phyloP scores from a whole-genome alignment of 2,888 invertebrate species.

The Monoplex corrugatus region DNA sequence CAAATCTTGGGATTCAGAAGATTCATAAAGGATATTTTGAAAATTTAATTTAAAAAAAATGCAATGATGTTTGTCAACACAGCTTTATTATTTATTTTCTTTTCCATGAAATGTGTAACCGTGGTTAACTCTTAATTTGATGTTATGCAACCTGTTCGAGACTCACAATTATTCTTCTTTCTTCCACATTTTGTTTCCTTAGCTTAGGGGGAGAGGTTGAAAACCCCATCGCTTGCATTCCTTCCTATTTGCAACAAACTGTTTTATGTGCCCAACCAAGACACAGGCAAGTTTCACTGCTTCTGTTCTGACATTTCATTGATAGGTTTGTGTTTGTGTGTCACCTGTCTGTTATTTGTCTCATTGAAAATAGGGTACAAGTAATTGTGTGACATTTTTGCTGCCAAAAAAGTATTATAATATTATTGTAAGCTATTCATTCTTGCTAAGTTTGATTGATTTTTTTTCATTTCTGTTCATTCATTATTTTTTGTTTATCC shows the following conservation, averaged over 20 bases:
- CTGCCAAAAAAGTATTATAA: too few species aligned
- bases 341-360: too few species aligned
- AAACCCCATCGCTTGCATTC: constrained; percentile 62
- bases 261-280: constrained; percentile 66
- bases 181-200: constrained; percentile 82
- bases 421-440: too few species aligned
- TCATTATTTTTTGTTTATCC: too few species aligned
- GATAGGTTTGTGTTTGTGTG: constrained; percentile 11
- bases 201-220: constrained; percentile 83
- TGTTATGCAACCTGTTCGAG: constrained; percentile 41
- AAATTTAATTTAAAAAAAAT: background rate
- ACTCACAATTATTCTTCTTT: constrained; percentile 76
- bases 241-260: constrained; percentile 60
- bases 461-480: too few species aligned
- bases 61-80: background rate
- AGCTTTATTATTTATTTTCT: constrained; percentile 12
- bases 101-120: constrained; percentile 9
- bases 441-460: too few species aligned
- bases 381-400: too few species aligned
- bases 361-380: too few species aligned
- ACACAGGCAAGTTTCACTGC: constrained; percentile 71
- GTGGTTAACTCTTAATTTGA: constrained; percentile 15
- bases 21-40: background rate
- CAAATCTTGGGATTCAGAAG: too few species aligned
- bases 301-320: constrained; percentile 44